phyloP scores from a whole-genome alignment of 2,888 invertebrate species.

The Ophioninae sp. region DNA sequence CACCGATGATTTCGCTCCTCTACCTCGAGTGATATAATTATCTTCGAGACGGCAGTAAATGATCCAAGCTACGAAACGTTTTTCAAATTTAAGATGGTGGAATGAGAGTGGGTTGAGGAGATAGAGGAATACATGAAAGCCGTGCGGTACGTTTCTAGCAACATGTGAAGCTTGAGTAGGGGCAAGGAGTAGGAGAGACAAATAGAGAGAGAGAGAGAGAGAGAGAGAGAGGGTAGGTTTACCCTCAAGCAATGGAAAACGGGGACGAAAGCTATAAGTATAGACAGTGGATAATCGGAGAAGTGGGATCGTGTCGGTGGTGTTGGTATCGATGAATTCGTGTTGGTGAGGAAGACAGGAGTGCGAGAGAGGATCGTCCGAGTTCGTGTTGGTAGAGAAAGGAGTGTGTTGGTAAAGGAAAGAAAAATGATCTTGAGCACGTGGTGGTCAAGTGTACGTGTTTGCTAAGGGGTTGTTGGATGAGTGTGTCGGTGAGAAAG shows the following conservation, averaged over 20 bases:
- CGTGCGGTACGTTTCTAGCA: constrained; percentile 43
- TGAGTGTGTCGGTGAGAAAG: constrained; percentile 73
- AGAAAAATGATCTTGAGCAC: constrained; percentile 76
- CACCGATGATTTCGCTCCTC: not conserved
- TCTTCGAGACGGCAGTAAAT: not conserved
- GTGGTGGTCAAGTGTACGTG: constrained; percentile 69
- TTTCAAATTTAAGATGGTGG: constrained; percentile 14
- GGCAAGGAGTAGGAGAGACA: constrained; percentile 64
- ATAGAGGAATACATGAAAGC: constrained; percentile 37
- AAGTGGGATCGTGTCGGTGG: constrained; percentile 30
- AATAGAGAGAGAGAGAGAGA: constrained; percentile 63
- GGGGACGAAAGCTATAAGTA: constrained; percentile 58
- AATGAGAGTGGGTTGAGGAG: not conserved
- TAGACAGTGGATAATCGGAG: constrained; percentile 7
- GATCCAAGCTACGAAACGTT: constrained; percentile 2
- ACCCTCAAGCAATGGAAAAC: constrained; percentile 59
- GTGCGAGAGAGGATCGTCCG: constrained; percentile 67
- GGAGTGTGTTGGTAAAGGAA: constrained; percentile 73
- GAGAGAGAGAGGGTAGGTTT: constrained; percentile 61
- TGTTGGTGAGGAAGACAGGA: constrained; percentile 66
- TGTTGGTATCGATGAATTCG: constrained; percentile 66
- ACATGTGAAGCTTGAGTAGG: constrained; percentile 28
- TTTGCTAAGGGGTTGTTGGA: constrained; percentile 74
- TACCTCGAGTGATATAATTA: not conserved
- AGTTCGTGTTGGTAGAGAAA: constrained; percentile 69